Evolutionary conservation across 2,888 invertebrate species (phyloP).

Genomic region (Leistus spinibarbis): DNA sequence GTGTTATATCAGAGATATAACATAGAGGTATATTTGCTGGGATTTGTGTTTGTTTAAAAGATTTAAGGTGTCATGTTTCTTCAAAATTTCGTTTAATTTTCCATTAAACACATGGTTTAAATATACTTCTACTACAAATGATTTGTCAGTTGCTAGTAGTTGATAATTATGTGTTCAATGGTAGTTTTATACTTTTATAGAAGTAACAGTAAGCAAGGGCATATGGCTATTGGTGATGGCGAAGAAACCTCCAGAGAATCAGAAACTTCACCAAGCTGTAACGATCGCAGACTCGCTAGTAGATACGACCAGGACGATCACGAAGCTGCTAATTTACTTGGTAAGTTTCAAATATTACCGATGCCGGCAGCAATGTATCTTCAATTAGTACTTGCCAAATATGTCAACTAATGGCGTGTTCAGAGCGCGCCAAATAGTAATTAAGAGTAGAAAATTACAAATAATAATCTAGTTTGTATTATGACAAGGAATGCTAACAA

Average conservation of each 20-base stretch:
- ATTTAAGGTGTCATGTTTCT: neutral
- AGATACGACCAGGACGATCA: slow-evolving; percentile 93
- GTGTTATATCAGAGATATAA: neutral
- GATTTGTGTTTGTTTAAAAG: neutral
- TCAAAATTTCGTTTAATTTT: neutral
- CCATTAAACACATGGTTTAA: neutral
- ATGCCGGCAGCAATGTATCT: too few relatives aligned
- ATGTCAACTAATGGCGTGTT: too few relatives aligned
- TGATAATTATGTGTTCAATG: neutral
- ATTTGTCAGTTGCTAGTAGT: neutral
- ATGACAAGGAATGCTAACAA: too few relatives aligned
- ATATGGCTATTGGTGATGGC: slow-evolving; percentile 66
- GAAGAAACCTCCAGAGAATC: slow-evolving; percentile 91
- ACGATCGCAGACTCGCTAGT: slow-evolving; percentile 73
- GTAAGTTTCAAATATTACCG: slow-evolving; percentile 65
- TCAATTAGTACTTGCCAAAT: too few relatives aligned
- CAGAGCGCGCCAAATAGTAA: too few relatives aligned
- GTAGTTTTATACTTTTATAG: slow-evolving; percentile 50
- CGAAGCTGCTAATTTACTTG: slow-evolving; percentile 95
- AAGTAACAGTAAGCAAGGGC: slow-evolving; percentile 65
- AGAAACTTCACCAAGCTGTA: slow-evolving; percentile 85
- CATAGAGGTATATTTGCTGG: too few relatives aligned
- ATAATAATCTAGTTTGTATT: too few relatives aligned
- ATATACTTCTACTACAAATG: neutral
- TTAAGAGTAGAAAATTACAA: too few relatives aligned